Base-by-base conservation (phyloP, 2,888 invertebrate species). In the Pollenia griseotomentosa region DNA sequence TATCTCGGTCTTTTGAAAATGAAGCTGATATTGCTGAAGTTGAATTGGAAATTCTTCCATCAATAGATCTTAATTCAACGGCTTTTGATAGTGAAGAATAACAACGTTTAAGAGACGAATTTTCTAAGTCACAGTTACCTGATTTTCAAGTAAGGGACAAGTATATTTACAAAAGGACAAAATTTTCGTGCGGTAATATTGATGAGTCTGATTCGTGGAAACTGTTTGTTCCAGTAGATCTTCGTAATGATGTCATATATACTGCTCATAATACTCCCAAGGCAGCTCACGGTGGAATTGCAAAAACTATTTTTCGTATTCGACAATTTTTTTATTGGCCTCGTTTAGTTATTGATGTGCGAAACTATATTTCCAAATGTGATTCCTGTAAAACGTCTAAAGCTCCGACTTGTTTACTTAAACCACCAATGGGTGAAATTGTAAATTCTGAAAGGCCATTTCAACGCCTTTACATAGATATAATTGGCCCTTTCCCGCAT, bases 291-390 rank as follows among this genome's bases (percentile, higher is more conserved):
- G 51, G 51, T 0, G 51, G 33, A 33, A 33, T 33, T 33, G 2
- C 33, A 3, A 51, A 51, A 51, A 51, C 51, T n/a, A 51, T 14
- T 14, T 12, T 6, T 51, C 14, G 14, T 12, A 51, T 14, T 3
- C n/a, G 14, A 4, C 51, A 33, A 33, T 33, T 33, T 33, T 51
- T 51, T 51, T 79, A 57, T 46, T 79, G 78, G 59, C 78, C 78
- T 44, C 57, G 59, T 4, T 40, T 79, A 19, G 48, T 53, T 14
- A 4, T 5, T 19, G 57, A 79, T 6, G 77, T 77, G 0, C n/a
- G 53, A 11, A 19, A 61, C 9, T 77, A 33, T 79, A 40, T 79
- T 2, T 2, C 5, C 3, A 57, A 46, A 4, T 79, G 51, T 14
- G 51, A 51, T 2, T 6, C 14, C 2, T 51, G 51, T 51, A 51